Evolutionary conservation across 30 jellyfish, hydroid and myxozoan genomes (phyloP).

Genomic region (Pseudorhiza aurosa): DNA sequence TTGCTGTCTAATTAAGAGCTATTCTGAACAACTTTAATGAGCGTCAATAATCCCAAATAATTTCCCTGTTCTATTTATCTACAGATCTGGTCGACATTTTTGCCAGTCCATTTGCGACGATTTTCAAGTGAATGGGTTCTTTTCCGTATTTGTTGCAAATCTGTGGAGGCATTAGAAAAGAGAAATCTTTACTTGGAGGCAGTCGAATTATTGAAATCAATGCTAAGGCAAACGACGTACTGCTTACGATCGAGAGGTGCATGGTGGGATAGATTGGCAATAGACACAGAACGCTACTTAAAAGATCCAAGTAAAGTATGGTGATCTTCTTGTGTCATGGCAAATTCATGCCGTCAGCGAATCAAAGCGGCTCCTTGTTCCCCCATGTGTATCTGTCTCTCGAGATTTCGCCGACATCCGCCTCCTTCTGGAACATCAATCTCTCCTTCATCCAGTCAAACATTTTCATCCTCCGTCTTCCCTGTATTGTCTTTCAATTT

Average conservation of each 20-base stretch:
- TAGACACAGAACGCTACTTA: slow-evolving; percentile 73
- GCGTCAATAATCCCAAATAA: no score
- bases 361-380: no score
- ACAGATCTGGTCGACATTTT: slow-evolving; percentile 8
- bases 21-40: no score
- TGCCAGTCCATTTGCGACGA: slow-evolving; percentile 56
- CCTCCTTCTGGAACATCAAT: no score
- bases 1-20: no score
- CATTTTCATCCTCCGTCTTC: no score
- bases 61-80: no score
- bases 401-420: no score
- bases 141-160: slow-evolving; percentile 59
- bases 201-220: slow-evolving; percentile 32
- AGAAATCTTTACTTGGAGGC: slow-evolving; percentile 61
- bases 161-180: slow-evolving; percentile 76
- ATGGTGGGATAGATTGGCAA: slow-evolving; percentile 80
- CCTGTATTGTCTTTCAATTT: no score
- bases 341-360: no score
- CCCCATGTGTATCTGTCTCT: no score
- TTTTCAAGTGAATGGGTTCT: slow-evolving; percentile 69
- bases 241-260: slow-evolving; percentile 68
- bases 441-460: no score
- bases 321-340: neutral
- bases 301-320: slow-evolving; percentile 60
- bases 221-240: slow-evolving; percentile 56